Base-by-base conservation (phyloP, 1,140 invertebrate species). In the Tyrophagus putrescentiae region DNA sequence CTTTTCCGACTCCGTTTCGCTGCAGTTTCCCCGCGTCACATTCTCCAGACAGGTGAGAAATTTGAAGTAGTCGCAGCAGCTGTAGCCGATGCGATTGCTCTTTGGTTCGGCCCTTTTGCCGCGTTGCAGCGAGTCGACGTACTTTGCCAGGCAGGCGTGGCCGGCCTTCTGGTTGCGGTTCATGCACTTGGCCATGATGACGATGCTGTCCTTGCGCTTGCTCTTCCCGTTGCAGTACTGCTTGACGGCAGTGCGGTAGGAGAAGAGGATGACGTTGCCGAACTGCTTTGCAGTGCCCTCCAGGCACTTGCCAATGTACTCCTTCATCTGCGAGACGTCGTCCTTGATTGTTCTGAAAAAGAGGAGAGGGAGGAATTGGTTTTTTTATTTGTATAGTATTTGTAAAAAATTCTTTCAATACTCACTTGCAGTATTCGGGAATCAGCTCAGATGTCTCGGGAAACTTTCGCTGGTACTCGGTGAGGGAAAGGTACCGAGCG, bases 51-150 rank as follows among this genome's bases (percentile, higher is more conserved):
- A 48, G 18, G 45, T 48, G 13, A 48, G 18, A 48, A 48, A 48
- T 48, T 48, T 48, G 45, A 48, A 48, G 18, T 48, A 48, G 31
- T 48, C 45, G 21, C 45, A 48, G 45, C 45, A 48, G 18, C 21
- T 29, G 31, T 48, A 48, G 18, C 45, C 45, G 31, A 48, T 48
- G 23, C 45, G 45, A 48, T 7, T 48, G 13, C 21, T 9, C 13
- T 48, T 48, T 18, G 45, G 45, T 29, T 48, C 45, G 45, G 45
- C 45, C 31, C 45, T 21, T 48, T 48, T 48, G 23, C 45, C 45
- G 23, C 45, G 7, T 21, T 48, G 45, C 45, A 48, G 7, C 31
- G 45, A 21, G 7, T 48, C 45, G 18, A 48, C 31, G 18, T 48
- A 48, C 31, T 48, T 48, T 13, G 7, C 45, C 18, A 48, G 31